Base-by-base conservation (phyloP, 2,888 invertebrate species). In the Netelia virgata region DNA sequence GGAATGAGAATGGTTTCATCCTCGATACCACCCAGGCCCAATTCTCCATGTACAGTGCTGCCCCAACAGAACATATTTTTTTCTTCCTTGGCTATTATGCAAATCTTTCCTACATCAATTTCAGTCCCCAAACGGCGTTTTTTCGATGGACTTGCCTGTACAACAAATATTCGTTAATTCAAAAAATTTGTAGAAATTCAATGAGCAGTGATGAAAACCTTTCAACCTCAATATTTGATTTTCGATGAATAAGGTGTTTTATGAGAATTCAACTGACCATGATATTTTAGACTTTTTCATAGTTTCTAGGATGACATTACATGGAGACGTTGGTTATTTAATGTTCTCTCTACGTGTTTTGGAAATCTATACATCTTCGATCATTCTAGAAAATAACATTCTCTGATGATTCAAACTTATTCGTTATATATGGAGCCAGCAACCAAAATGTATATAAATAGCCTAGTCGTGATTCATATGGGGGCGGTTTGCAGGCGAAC, bases 11-110 rank as follows among this genome's bases (percentile, higher is more conserved):
- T 94, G 89, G 95, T 95, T 89, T 96, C 96, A 66, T 96, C 96
- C 91, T 97, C 97, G 84, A 96, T 95, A 11, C 96, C 97, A 41
- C 97, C 97, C 16, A 97, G 93, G 0, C 97, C 97, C 28, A 97
- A 94, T 94, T 97, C 97, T 1, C 97, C 97, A 91, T 97, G 95
- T 47, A 95, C 94, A 2, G 96, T 96, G 90, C 96, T 96, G 9
- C 97, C 97, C 97, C 97, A 97, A 88, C 96, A 96, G 92, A 95
- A 96, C 94, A 97, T 95, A 50, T 90, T 90, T 86, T 84, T 88
- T 53, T 87, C 76, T 66, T 82, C 50, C 81, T 74, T 66, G 69
- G 80, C 64, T 68, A 64, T 69, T 69, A 78, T 68, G 16, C 74
- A 23, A 47, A 83, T 69, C 20, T 50, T 70, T 57, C 78, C 75